These are phyloP conservation scores for Trisateles emortualis DNA, from an alignment of 2,888 invertebrate genomes.

Conservation along the genomic window DNA sequence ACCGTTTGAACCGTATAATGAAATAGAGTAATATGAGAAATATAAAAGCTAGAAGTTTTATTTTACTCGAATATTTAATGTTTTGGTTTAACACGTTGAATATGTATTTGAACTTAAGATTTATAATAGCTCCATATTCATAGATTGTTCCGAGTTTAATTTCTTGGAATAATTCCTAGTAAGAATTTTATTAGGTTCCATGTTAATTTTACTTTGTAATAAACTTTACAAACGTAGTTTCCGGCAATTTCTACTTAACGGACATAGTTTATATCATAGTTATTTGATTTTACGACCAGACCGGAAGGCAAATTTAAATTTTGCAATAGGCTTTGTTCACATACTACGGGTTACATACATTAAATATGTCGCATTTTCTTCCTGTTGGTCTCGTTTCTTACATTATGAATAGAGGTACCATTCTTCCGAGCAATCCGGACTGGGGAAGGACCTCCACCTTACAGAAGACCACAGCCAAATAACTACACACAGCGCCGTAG, in stretches of 20 bases:
- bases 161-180: slow-evolving; percentile 5
- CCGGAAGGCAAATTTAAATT: background rate
- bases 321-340: too few species aligned
- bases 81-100: slow-evolving; percentile 29
- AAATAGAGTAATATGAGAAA: slow-evolving; percentile 42
- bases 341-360: too few species aligned
- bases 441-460: too few species aligned
- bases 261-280: background rate
- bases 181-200: background rate
- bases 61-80: slow-evolving; percentile 26
- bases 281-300: background rate
- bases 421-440: too few species aligned
- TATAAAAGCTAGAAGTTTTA: slow-evolving; percentile 31
- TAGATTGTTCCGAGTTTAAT: slow-evolving; percentile 6
- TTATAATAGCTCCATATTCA: slow-evolving; percentile 23
- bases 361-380: too few species aligned
- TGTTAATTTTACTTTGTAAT: slow-evolving; percentile 1
- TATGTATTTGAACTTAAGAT: slow-evolving; percentile 21
- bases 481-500: too few species aligned
- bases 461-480: too few species aligned
- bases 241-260: background rate
- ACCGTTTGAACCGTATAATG: slow-evolving; percentile 36
- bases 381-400: too few species aligned
- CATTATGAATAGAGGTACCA: too few species aligned
- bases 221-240: background rate